A percentile compares a stretch with the other conserved stretches of the same genome.
phyloP scores from a whole-genome alignment of 2,797 vertebrate species.

The Sebastes taczanowskii region DNA sequence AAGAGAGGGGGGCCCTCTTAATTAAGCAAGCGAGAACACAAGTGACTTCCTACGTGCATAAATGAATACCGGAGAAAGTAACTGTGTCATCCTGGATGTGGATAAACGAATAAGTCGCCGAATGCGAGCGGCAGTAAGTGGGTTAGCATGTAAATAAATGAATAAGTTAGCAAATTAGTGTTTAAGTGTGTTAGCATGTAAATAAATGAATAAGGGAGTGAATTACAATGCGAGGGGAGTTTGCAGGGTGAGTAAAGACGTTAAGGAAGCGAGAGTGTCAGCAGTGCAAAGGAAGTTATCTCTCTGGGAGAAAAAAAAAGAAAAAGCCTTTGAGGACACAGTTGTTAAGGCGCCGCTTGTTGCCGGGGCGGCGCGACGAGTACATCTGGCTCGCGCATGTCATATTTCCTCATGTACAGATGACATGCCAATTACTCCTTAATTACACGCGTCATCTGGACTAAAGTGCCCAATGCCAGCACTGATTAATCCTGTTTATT shows the following conservation, averaged over 20 bases:
- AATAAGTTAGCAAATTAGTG: slow-evolving; percentile 79
- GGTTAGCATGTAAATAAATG: slow-evolving; percentile 86
- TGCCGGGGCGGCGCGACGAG: slow-evolving; percentile 25
- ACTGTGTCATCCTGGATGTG: slow-evolving; percentile 79
- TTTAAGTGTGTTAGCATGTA: slow-evolving; percentile 84
- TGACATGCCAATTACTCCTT: slow-evolving; percentile 88
- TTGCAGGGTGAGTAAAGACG: slow-evolving; percentile 57
- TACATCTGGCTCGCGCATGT: slow-evolving; percentile 74
- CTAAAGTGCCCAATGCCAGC: slow-evolving; percentile 80
- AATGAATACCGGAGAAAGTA: slow-evolving; percentile 75
- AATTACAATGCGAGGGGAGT: slow-evolving; percentile 61
- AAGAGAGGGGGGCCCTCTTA: slow-evolving; percentile 67
- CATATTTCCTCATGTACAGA: slow-evolving; percentile 86
- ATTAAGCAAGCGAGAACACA: slow-evolving; percentile 73
- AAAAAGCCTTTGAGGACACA: slow-evolving; percentile 58
- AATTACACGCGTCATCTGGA: slow-evolving; percentile 88
- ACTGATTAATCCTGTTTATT: slow-evolving; percentile 86
- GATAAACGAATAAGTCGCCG: slow-evolving; percentile 79
- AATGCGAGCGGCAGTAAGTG: slow-evolving; percentile 77
- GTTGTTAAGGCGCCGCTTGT: slow-evolving; percentile 46
- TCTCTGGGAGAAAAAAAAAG: background rate
- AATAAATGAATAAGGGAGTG: slow-evolving; percentile 74
- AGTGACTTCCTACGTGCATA: slow-evolving; percentile 77
- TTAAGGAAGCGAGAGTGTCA: slow-evolving; percentile 54
- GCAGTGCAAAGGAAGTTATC: slow-evolving; percentile 64